Evolutionary conservation across 2,888 invertebrate species (phyloP), one percentile per base, ranked within the genome.

Genomic region (Microchrysa polita): DNA sequence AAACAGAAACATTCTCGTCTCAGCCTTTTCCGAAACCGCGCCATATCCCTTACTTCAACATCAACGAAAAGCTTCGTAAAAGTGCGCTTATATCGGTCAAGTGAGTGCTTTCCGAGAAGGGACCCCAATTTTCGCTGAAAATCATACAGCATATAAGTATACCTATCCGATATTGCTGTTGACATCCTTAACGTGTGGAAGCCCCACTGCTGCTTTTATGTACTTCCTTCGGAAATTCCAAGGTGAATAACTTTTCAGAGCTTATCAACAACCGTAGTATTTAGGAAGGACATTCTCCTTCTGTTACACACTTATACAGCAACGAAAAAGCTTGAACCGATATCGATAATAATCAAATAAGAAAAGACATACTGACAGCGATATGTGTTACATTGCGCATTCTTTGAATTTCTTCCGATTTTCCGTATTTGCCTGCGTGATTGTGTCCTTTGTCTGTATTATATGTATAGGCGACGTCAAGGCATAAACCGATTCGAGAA

Each of bases 231-330:
- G 27, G 59, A 59, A 59, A 59, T 59, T 44, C 65, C 65, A 65
- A 44, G 44, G 65, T 65, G 65, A 65, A 67, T 27, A 67, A 27
- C 52, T 67, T 61, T 61, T 18, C 12, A 16, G 40, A 61, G 40
- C 61, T 61, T 61, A 40, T 7, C 34, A 16, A 40, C 48, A 48
- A n/a, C 14, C 48, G 16, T 48, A 48, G 2, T 34, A 34, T 34
- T 2, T 34, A 34, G 27, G 7, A 34, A 48, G 12, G 48, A 48
- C 12, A 48, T 48, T n/a, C 48, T 48, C 12, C 27, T 5, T n/a
- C 48, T 48, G 27, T 34, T n/a, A 48, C 48, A 5, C 48, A 7
- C 7, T 5, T 34, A 34, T 34, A 7, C 7, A 34, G 4, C 7
- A 34, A 34, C 27, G 7, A 34, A 34, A 34, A 34, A 34, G 27